Conservation (phyloP, 1,140 invertebrate genomes). For the Stegodyphus dumicola region DNA sequence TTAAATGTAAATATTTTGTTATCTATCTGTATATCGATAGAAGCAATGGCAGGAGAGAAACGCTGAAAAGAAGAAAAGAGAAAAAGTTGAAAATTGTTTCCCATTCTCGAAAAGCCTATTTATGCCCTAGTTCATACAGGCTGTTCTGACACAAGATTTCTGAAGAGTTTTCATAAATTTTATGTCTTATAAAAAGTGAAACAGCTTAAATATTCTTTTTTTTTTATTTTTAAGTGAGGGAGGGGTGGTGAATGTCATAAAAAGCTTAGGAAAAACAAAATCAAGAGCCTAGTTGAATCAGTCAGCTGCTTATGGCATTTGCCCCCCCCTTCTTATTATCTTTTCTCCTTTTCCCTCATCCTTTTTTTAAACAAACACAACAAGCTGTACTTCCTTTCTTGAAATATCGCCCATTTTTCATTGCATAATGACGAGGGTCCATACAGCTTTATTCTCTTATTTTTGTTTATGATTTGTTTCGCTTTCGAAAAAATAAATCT, state of each 20-base stretch:
- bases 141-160: background rate
- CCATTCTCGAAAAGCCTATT: background rate
- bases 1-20: too few species aligned
- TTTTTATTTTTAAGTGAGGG: background rate
- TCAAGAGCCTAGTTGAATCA: too few species aligned
- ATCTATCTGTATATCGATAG: too few species aligned
- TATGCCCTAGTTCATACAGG: background rate
- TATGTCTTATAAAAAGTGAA: background rate
- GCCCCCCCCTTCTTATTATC: background rate
- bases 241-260: too few species aligned
- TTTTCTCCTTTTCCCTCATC: background rate
- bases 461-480: conserved; percentile 5
- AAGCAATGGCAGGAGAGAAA: too few species aligned
- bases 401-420: conserved; percentile 15
- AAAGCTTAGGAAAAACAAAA: too few species aligned
- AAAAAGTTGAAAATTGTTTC: background rate
- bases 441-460: conserved; percentile 8
- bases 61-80: background rate
- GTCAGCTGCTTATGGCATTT: too few species aligned
- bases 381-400: background rate
- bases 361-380: background rate
- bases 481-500: background rate
- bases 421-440: background rate
- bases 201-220: background rate
- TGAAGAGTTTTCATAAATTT: background rate